A percentile compares a stretch with the other conserved stretches of the same genome.
Evolutionary conservation across 1,140 invertebrate genomes (phyloP).

Genomic region (Ptiloglossa arizonensis): DNA sequence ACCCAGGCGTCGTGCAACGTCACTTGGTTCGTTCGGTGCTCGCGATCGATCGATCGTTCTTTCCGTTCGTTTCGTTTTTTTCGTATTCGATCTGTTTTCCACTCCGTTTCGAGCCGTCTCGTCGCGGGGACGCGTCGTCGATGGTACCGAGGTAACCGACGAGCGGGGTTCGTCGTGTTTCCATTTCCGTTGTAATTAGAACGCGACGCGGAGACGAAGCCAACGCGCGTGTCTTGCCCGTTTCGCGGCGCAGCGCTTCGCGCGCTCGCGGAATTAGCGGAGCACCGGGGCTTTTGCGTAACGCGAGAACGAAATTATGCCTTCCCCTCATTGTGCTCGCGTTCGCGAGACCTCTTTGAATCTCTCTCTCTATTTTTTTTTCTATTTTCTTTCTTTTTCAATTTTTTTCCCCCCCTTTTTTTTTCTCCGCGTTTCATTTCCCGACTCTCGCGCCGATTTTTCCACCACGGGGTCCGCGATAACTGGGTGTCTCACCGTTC

Average conservation of each 20-base stretch:
- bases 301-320: conserved; percentile 49
- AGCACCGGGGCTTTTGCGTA: conserved; percentile 37
- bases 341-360: no score
- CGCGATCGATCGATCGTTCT: no score
- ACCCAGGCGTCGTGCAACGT: conserved; percentile 25
- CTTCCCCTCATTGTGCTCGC: conserved; percentile 21
- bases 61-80: no score
- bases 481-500: conserved; percentile 44
- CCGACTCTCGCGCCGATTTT: not conserved
- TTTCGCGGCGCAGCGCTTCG: no score
- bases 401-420: not conserved
- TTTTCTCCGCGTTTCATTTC: not conserved
- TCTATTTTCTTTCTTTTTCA: not conserved
- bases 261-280: conserved; percentile 13
- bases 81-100: no score
- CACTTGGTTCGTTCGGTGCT: not conserved
- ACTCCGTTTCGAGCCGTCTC: not conserved
- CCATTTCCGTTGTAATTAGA: conserved; percentile 64
- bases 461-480: not conserved
- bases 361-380: not conserved
- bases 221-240: not conserved
- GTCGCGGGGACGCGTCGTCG: not conserved
- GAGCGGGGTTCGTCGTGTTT: conserved; percentile 48
- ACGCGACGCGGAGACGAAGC: not conserved
- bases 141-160: no score